Evolutionary conservation across 2,888 invertebrate species (phyloP), one percentile per base, ranked within the genome.

Genomic region (Tetramorium bicarinatum): DNA sequence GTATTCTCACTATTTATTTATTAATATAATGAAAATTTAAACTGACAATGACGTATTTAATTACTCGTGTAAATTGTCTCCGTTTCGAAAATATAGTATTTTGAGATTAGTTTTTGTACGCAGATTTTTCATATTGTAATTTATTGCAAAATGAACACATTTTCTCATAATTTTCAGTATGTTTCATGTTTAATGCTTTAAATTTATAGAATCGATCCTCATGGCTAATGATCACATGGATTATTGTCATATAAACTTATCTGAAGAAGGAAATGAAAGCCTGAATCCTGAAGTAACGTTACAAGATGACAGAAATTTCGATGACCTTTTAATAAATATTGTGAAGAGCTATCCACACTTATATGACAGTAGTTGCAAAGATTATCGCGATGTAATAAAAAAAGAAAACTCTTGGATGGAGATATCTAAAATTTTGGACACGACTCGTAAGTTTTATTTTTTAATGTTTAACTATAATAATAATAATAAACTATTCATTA

Each of bases 371-470:
- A 38, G 61, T n/a, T 34, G 34, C n/a, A 62, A 62, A n/a, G 34
- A 62, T 62, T 62, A 62, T 62, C 61, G 61, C 9, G 61, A 61
- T 34, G 34, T 18, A 34, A 62, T 62, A 61, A 62, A 62, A n/a
- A 62, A 38, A 62, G 38, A 62, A 4, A 62, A 62, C 34, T 62
- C 61, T 34, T 62, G 61, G 34, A 15, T 61, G 15, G 8, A 34
- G 3, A 34, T 61, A 18, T 61, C 61, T n/a, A 61, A 34, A 18
- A 61, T 61, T 61, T 18, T 61, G 34, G 2, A 34, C 34, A 61
- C 34, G 9, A 1, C 9, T 61, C 1, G 61, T 61, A 62, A 38
- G 38, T 64, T 64, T 64, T 29, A 64, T 64, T 13, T 41, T 64
- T 38, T 41, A 41, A 47, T 41, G 7, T 64, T 38, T 64, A 64